These are phyloP conservation scores for Phymastichus coffea DNA, from an alignment of 1,140 invertebrate species.

Conservation along the genomic window DNA sequence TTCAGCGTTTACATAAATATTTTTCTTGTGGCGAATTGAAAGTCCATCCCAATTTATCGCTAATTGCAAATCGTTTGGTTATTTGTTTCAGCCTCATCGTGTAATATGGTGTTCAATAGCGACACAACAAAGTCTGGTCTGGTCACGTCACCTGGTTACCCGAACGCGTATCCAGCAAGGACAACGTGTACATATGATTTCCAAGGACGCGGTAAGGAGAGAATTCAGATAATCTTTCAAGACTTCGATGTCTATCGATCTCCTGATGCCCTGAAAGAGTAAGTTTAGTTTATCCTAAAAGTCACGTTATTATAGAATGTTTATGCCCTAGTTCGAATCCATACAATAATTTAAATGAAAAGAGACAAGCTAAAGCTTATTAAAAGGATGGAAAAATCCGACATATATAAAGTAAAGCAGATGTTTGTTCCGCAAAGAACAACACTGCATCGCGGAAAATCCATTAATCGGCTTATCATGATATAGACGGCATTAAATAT, in stretches of 20 bases:
- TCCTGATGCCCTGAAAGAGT: constrained; percentile 63
- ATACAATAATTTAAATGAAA: too few species aligned
- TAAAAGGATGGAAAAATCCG: too few species aligned
- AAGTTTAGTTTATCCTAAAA: constrained; percentile 45
- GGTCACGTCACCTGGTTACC: constrained; percentile 76
- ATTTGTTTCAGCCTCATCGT: constrained; percentile 71
- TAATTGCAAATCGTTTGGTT: not conserved
- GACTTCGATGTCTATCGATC: constrained; percentile 69
- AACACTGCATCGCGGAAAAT: too few species aligned
- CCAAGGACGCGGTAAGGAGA: constrained; percentile 76
- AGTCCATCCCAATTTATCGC: too few species aligned
- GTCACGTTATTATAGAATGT: too few species aligned
- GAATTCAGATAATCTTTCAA: constrained; percentile 74
- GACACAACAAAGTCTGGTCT: constrained; percentile 79
- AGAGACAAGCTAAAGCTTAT: too few species aligned
- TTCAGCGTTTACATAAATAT: not conserved
- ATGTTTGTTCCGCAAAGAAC: too few species aligned
- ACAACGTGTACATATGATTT: constrained; percentile 83
- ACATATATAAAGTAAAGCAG: too few species aligned
- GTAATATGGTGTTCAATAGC: constrained; percentile 75
- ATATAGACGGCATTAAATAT: too few species aligned
- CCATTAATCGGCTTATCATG: too few species aligned
- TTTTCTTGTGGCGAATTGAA: too few species aligned
- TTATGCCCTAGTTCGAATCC: too few species aligned
- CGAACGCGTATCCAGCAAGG: constrained; percentile 70